Evolutionary conservation across 2,888 invertebrate species (phyloP).

Genomic region (Epirrhoe alternata): DNA sequence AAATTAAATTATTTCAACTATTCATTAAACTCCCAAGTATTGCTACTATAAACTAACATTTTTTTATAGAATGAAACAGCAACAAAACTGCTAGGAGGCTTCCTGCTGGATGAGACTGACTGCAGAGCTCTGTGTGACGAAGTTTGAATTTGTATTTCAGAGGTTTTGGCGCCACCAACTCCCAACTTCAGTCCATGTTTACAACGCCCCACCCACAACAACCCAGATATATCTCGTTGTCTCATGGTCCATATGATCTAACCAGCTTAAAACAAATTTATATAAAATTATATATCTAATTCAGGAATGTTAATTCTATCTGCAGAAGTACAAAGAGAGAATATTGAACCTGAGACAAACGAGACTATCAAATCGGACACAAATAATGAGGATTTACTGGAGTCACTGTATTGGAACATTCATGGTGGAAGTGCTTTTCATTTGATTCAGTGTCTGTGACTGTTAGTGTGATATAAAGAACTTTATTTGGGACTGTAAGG

Average conservation of each 20-base stretch:
- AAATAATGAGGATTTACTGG: conserved; percentile 79
- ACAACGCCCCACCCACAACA: conserved; percentile 84
- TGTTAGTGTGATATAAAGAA: conserved; percentile 57
- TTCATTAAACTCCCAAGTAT: conserved; percentile 11
- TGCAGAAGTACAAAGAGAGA: conserved; percentile 83
- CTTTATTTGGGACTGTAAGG: conserved; percentile 60
- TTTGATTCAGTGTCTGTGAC: conserved; percentile 74
- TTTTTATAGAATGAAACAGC: conserved; percentile 61
- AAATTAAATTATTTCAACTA: background rate
- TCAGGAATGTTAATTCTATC: conserved; percentile 80
- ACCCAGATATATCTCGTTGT: conserved; percentile 87
- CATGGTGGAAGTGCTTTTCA: conserved; percentile 87
- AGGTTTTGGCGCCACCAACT: conserved; percentile 80
- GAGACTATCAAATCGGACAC: conserved; percentile 77
- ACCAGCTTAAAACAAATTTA: conserved; percentile 51
- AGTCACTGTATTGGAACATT: conserved; percentile 86
- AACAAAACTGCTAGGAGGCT: conserved; percentile 72
- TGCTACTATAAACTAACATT: conserved; percentile 12
- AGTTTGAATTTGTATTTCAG: conserved; percentile 83
- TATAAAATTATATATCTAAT: conserved; percentile 56
- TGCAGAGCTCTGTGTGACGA: conserved; percentile 70
- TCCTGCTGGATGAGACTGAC: conserved; percentile 62
- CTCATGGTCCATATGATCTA: conserved; percentile 87
- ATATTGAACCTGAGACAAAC: conserved; percentile 80
- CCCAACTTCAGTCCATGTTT: conserved; percentile 79